phyloP scores from a whole-genome alignment of 92 coral and sea anemone genomes.

The Parazoanthus darwini region DNA sequence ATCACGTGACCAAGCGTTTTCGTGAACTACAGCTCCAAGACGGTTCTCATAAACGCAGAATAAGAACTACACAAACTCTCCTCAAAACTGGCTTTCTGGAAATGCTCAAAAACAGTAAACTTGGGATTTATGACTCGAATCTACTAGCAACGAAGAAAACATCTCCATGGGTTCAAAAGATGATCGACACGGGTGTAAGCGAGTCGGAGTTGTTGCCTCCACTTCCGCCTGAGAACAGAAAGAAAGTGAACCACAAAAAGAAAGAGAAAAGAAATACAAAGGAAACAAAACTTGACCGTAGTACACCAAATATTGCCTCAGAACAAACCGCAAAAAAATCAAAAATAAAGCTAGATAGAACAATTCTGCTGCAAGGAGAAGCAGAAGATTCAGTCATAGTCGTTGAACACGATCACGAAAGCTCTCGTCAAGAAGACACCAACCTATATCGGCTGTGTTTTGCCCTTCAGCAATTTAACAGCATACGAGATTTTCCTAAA shows the following conservation, averaged over 20 bases:
- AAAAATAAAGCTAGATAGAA: neutral
- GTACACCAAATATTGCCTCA: neutral
- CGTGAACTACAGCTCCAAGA: constrained; percentile 26
- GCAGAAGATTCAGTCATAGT: constrained; percentile 61
- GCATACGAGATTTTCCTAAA: constrained; percentile 60
- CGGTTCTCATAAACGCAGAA: neutral
- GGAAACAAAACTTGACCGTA: neutral
- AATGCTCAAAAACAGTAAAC: constrained; percentile 72
- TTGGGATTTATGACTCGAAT: constrained; percentile 73
- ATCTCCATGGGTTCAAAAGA: constrained; percentile 70
- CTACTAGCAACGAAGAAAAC: constrained; percentile 43
- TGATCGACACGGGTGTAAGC: constrained; percentile 58
- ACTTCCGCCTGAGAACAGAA: constrained; percentile 37
- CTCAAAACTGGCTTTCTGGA: constrained; percentile 59
- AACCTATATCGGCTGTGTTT: constrained; percentile 67
- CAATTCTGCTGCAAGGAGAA: constrained; percentile 28
- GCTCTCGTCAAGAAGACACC: constrained; percentile 27
- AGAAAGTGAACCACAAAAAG: neutral
- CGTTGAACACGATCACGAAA: constrained; percentile 62
- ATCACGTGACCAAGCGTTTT: constrained; percentile 14
- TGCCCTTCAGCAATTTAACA: constrained; percentile 45
- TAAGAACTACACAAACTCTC: constrained; percentile 10
- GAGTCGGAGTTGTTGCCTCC: constrained; percentile 67
- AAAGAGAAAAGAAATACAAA: neutral
- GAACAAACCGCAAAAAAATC: neutral